Conservation (phyloP, 1,140 invertebrate genomes). For the Tetramorium parvispinum region DNA sequence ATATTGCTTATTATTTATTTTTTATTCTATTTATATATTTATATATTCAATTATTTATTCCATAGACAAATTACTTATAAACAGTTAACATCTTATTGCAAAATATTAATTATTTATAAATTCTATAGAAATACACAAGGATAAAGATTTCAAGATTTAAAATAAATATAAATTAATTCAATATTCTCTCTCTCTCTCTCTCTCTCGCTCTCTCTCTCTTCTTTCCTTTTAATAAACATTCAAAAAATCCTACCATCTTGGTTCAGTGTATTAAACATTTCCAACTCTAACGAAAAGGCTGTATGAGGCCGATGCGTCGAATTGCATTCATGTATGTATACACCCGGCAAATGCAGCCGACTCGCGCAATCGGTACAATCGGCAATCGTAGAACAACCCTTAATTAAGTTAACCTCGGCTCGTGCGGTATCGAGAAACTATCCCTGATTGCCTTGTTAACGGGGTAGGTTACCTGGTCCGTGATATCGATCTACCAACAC, state of each 20-base stretch:
- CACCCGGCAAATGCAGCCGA: conserved; percentile 39
- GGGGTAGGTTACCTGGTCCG: conserved; percentile 78
- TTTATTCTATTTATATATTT: background rate
- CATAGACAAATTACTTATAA: background rate
- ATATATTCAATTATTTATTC: background rate
- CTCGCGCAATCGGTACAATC: conserved; percentile 73
- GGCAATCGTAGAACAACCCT: conserved; percentile 81
- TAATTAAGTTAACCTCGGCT: conserved; percentile 83
- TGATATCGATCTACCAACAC: conserved; percentile 80
- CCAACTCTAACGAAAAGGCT: conserved; percentile 34
- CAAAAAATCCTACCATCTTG: background rate
- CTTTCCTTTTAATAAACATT: background rate
- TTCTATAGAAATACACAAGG: too few species aligned
- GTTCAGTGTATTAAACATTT: conserved; percentile 37
- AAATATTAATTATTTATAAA: background rate
- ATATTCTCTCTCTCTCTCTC: too few species aligned
- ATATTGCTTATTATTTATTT: background rate
- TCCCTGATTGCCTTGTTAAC: conserved; percentile 83
- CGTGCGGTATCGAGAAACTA: conserved; percentile 82
- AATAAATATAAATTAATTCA: conserved; percentile 8
- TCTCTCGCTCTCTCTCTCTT: background rate
- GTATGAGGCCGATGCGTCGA: conserved; percentile 18
- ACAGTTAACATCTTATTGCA: background rate
- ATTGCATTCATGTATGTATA: conserved; percentile 44
- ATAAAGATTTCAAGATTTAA: background rate